Conservation (phyloP, 1,140 invertebrate genomes). For the Drosophila persimilis region DNA sequence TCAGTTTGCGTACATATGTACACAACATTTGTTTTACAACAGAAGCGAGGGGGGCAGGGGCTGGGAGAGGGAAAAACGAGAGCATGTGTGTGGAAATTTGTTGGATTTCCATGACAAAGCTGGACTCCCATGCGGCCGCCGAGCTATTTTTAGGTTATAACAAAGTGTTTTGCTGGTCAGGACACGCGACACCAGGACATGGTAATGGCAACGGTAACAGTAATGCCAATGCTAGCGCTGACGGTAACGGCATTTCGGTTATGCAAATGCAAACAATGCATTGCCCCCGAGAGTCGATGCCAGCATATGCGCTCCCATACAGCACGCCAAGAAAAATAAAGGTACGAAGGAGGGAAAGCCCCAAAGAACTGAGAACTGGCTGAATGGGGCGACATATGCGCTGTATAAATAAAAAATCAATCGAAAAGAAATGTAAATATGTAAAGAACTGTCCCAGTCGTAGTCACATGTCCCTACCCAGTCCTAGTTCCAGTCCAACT, state of each 20-base stretch:
- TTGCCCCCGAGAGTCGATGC: conserved; percentile 54
- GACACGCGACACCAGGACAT: conserved; percentile 51
- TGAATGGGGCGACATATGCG: conserved; percentile 63
- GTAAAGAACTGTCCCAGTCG: conserved; percentile 13
- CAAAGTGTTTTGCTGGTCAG: conserved; percentile 47
- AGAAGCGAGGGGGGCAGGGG: background rate
- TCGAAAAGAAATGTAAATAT: conserved; percentile 59
- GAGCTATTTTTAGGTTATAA: conserved; percentile 65
- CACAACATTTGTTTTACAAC: conserved; percentile 40
- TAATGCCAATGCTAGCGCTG: conserved; percentile 1
- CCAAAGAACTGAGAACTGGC: conserved; percentile 17
- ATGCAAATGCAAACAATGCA: conserved; percentile 74
- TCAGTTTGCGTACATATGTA: conserved; percentile 16
- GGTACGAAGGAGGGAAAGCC: background rate
- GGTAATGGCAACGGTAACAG: background rate
- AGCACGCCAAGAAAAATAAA: conserved; percentile 6
- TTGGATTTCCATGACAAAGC: conserved; percentile 45
- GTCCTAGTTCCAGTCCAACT: background rate
- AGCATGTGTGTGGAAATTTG: conserved; percentile 33
- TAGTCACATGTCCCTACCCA: background rate
- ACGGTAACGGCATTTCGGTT: conserved; percentile 28
- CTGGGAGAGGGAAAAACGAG: too few relatives aligned
- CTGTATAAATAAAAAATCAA: conserved; percentile 78
- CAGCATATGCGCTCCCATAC: conserved; percentile 62
- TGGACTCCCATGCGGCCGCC: conserved; percentile 41